phyloP scores from a whole-genome alignment of 2,888 invertebrate species.

The Harpagoxenus sublaevis region DNA sequence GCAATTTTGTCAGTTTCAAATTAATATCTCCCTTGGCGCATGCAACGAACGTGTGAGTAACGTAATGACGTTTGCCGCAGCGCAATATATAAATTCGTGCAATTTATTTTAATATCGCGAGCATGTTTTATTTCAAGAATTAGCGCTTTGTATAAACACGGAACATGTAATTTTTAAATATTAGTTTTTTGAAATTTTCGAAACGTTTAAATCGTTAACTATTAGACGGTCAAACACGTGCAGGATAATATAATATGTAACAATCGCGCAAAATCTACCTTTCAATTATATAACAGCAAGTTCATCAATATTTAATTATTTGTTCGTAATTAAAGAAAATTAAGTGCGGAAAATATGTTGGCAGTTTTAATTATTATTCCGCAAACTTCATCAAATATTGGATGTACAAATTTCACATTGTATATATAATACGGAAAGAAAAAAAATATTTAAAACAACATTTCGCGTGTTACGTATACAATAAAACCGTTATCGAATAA shows the following conservation, averaged over 20 bases:
- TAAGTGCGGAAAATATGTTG: background rate
- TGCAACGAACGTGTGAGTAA: slow-evolving; percentile 13
- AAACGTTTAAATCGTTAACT: background rate
- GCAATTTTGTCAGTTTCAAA: slow-evolving; percentile 32
- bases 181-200: background rate
- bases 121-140: background rate
- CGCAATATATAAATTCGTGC: background rate
- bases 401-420: background rate
- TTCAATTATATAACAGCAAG: background rate
- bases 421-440: background rate
- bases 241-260: background rate
- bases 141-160: background rate
- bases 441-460: background rate
- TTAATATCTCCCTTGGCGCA: slow-evolving; percentile 13
- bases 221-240: background rate
- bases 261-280: background rate
- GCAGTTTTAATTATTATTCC: background rate
- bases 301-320: slow-evolving; percentile 3
- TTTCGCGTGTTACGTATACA: background rate
- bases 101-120: slow-evolving; percentile 13
- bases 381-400: background rate
- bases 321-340: background rate
- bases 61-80: background rate
- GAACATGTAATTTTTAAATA: background rate
- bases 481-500: background rate